Evolutionary conservation across 30 jellyfish, hydroid and myxozoan species (phyloP).

Genomic region (Rhopilema esculentum): DNA sequence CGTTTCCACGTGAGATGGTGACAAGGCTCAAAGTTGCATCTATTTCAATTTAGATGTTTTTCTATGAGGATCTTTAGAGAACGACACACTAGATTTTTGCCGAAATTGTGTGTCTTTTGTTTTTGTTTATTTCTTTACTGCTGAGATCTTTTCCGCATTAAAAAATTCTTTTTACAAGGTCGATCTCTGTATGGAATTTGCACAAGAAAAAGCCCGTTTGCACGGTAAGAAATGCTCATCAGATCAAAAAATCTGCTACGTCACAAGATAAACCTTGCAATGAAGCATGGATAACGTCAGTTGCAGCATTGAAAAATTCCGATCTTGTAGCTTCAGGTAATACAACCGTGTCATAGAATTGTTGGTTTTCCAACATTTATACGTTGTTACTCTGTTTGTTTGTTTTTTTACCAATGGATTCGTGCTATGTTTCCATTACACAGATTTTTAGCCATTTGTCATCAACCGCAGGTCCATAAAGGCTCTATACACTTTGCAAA

Average conservation of each 20-base stretch:
- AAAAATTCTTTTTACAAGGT: no score
- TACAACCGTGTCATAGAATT: not conserved
- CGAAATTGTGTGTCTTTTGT: no score
- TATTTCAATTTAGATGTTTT: no score
- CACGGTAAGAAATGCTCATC: constrained; percentile 87
- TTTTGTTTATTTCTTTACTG: no score
- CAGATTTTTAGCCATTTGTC: no score
- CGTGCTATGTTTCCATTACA: not conserved
- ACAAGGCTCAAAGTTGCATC: no score
- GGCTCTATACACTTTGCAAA: no score
- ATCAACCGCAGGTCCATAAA: no score
- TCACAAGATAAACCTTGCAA: constrained; percentile 33
- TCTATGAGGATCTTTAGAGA: no score
- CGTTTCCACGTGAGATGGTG: no score
- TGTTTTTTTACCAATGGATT: not conserved
- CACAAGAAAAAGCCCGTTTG: constrained; percentile 89
- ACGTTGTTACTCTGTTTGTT: not conserved
- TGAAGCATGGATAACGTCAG: constrained; percentile 93
- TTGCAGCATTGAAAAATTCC: constrained; percentile 84
- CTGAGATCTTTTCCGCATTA: no score
- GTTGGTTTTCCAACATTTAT: not conserved
- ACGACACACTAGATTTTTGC: no score
- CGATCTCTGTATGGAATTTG: constrained; percentile 74
- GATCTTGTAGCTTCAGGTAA: constrained; percentile 97
- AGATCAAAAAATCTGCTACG: constrained; percentile 14